A percentile compares a stretch with the other conserved stretches of the same genome.
phyloP scores from a whole-genome alignment of 2,113 vertebrate genomes.

The Xenopus laevis region DNA sequence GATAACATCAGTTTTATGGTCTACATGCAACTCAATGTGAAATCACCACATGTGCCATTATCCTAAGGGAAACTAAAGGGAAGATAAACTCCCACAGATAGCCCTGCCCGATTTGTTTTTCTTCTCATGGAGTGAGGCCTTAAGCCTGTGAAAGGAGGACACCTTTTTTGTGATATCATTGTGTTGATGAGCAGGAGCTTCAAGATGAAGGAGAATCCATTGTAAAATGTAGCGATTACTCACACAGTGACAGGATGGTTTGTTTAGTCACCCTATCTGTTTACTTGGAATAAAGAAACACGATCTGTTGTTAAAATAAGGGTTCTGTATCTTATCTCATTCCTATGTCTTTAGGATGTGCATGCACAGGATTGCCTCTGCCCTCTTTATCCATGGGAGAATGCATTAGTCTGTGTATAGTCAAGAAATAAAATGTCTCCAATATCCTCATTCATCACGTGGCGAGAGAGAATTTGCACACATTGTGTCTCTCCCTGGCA shows the following conservation, averaged over 20 bases:
- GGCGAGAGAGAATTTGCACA: not conserved
- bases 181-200: not conserved
- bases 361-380: not conserved
- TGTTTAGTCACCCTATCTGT: conserved; percentile 27
- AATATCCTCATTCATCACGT: not conserved
- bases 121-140: no score
- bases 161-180: no score
- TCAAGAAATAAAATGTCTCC: not conserved
- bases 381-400: not conserved
- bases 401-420: not conserved
- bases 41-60: no score
- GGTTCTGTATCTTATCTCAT: conserved; percentile 22
- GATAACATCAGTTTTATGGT: no score
- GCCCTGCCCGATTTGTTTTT: no score
- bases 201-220: not conserved
- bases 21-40: no score
- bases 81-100: no score
- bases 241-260: conserved; percentile 6
- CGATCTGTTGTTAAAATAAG: conserved; percentile 8
- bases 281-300: conserved; percentile 11
- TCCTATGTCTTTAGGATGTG: conserved; percentile 19
- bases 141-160: no score
- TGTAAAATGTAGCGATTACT: conserved; percentile 12
- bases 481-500: not conserved
- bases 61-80: no score